A percentile compares a stretch with the other conserved stretches of the same genome.
phyloP scores from a whole-genome alignment of 2,797 vertebrate species.

The Hydrocynus forskahlii region DNA sequence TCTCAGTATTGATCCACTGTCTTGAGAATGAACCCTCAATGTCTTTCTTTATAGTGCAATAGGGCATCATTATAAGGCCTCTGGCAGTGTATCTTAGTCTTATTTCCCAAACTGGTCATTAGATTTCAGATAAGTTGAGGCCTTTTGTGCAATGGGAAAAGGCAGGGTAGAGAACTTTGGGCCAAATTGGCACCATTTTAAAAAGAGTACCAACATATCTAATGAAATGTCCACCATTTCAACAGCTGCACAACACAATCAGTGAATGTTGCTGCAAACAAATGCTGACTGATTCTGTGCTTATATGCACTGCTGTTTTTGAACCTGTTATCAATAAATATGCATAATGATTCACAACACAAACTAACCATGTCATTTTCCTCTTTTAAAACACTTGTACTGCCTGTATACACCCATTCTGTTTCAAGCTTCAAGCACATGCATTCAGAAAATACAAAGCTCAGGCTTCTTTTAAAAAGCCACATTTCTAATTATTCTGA shows the following conservation, averaged over 20 bases:
- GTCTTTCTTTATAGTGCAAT: slow-evolving; percentile 54
- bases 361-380: background rate
- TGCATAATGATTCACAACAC: slow-evolving; percentile 22
- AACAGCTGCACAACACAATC: slow-evolving; percentile 22
- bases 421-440: background rate
- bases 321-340: slow-evolving; percentile 55
- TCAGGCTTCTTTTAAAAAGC: too few relatives aligned
- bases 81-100: slow-evolving; percentile 59
- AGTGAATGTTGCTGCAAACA: slow-evolving; percentile 18
- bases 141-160: slow-evolving; percentile 10
- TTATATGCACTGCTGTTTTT: slow-evolving; percentile 42
- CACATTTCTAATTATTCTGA: too few relatives aligned
- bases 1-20: slow-evolving; percentile 57
- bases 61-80: slow-evolving; percentile 61
- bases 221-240: slow-evolving; percentile 18
- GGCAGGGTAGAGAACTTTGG: slow-evolving; percentile 28
- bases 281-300: slow-evolving; percentile 21
- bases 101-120: background rate
- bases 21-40: slow-evolving; percentile 59
- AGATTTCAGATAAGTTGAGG: background rate
- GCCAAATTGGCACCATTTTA: slow-evolving; percentile 31
- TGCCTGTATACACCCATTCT: background rate
- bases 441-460: background rate
- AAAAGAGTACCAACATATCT: slow-evolving; percentile 7
- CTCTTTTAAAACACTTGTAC: background rate